Percentiles rank a stretch among this genome's conserved stretches.
These are phyloP conservation scores for Menidia beryllina DNA, from an alignment of 2,113 vertebrate genomes.

Conservation along the genomic window DNA sequence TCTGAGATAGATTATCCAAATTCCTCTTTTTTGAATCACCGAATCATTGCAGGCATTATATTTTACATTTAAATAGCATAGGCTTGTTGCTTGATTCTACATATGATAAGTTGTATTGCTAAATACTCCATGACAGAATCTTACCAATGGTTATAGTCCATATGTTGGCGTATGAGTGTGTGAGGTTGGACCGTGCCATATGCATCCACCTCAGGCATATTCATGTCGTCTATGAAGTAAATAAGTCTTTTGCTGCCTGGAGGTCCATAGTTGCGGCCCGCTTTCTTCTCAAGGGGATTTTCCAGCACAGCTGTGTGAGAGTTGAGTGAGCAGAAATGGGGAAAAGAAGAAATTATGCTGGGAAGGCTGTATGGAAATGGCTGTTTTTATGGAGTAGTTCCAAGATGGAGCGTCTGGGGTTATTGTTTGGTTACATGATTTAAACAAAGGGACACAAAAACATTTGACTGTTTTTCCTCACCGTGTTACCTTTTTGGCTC, in stretches of 20 bases:
- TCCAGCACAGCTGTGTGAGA: conserved; percentile 86
- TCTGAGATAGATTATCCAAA: conserved; percentile 25
- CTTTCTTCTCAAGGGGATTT: conserved; percentile 96
- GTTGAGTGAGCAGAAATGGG: not conserved
- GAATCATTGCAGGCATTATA: conserved; percentile 11
- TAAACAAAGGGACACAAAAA: not conserved
- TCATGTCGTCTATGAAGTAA: conserved; percentile 96
- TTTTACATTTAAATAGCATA: not conserved
- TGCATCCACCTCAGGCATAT: conserved; percentile 92
- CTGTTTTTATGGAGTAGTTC: not conserved
- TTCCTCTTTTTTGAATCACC: conserved; percentile 19
- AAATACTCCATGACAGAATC: not conserved
- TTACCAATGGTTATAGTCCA: conserved; percentile 97
- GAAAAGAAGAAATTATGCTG: too few species aligned
- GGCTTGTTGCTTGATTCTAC: not conserved
- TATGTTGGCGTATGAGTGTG: conserved; percentile 92
- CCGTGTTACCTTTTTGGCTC: not conserved
- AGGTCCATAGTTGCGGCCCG: conserved; percentile 90
- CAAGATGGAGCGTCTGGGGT: not conserved
- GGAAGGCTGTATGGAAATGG: too few species aligned
- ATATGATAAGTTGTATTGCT: not conserved
- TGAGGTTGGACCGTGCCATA: conserved; percentile 95
- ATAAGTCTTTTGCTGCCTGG: conserved; percentile 89
- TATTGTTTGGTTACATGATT: not conserved
- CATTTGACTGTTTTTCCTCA: not conserved